Evolutionary conservation across 2,888 invertebrate genomes (phyloP), one percentile per base, ranked within the genome.

Genomic region (Andrena minutula): DNA sequence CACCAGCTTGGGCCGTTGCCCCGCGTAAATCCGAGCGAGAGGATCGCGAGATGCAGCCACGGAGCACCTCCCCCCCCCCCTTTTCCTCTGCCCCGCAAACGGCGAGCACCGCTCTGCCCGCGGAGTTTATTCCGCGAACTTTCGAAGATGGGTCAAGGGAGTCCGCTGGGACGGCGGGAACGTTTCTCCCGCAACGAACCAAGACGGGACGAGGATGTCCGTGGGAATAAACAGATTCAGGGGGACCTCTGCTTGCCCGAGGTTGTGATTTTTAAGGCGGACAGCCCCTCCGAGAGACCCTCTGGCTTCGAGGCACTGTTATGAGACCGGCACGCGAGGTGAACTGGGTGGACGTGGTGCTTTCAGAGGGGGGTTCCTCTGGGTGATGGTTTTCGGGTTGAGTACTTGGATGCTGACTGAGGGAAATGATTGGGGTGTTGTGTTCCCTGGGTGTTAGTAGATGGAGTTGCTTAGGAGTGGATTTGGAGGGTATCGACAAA

Each of bases 1-100:
- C 41, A 77, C 72, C 79, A 75, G 75, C 84, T 86, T 89, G 88
- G 87, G 90, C 88, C 89, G 84, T 89, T 89, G 89, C 89, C 84
- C 86, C 72, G 87, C 76, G 87, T 88, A 89, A 88, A 90, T 88
- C 85, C 77, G 61, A 83, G 77, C 72, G 63, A 85, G 76, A 82
- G 83, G 72, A 88, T 84, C 75, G 83, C 79, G 71, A 82, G 87
- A 86, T 75, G 77, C 83, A 58, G 28, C 71, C 68, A 41, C 51
- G 32, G 71, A 32, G 41, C 3, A n/a, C n/a, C n/a, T n/a, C 3
- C 49, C 20, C 65, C 0, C 32, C 35, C 58, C 65, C 28, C 56
- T 32, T 58, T 41, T 26, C 51, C n/a, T 68, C 58, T 53, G 56
- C 56, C 30, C 65, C 41, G 28, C 51, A 28, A 30, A 28, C 66